A percentile compares a stretch with the other conserved stretches of the same genome.
phyloP scores from a whole-genome alignment of 2,797 vertebrate genomes.

The Acanthurus leucopareius region DNA sequence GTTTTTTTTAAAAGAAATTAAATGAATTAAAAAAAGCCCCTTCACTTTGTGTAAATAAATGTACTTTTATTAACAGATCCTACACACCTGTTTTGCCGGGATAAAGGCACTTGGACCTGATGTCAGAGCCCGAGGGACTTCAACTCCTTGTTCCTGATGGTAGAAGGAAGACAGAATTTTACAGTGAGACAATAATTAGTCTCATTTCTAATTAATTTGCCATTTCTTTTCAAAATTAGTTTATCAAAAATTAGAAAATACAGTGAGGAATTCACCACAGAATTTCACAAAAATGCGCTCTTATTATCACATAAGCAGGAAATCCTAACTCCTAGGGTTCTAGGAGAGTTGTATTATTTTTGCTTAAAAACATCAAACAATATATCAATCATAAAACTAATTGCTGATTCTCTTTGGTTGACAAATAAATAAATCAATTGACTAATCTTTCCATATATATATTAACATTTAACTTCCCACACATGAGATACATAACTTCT shows the following conservation, averaged over 20 bases:
- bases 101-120: conserved; percentile 90
- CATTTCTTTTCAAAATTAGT: background rate
- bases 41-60: background rate
- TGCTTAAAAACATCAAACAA: background rate
- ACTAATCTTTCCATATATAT: too few relatives aligned
- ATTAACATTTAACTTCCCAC: too few relatives aligned
- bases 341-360: background rate
- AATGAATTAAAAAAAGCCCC: too few relatives aligned
- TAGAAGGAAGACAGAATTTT: conserved; percentile 1
- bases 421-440: background rate
- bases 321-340: too few relatives aligned
- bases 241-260: background rate
- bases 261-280: background rate
- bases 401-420: background rate
- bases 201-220: background rate
- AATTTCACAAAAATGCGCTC: too few relatives aligned
- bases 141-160: conserved; percentile 82
- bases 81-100: conserved; percentile 79
- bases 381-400: background rate
- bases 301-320: too few relatives aligned
- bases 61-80: background rate
- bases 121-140: conserved; percentile 76
- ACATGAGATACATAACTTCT: too few relatives aligned
- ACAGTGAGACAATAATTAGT: background rate
- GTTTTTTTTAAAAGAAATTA: background rate